Conservation (phyloP, 2,797 vertebrate genomes). For the Margarornis squamiger region DNA sequence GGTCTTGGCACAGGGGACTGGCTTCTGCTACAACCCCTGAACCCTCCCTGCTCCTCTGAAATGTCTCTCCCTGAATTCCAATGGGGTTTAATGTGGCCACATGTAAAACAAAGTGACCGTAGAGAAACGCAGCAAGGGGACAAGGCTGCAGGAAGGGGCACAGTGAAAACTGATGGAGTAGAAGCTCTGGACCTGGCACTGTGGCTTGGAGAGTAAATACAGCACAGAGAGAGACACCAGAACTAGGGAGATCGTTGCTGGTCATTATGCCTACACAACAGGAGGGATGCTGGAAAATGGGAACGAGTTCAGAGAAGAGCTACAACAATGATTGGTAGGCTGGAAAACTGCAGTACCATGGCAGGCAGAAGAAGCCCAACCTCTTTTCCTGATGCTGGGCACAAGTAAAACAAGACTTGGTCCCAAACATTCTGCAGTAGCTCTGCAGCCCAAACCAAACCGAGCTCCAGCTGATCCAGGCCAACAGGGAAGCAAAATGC, state of each 20-base stretch:
- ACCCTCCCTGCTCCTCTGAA: neutral
- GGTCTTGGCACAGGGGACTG: neutral
- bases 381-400: neutral
- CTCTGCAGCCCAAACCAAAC: neutral
- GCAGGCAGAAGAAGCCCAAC: neutral
- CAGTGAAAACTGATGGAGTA: neutral
- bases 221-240: neutral
- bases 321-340: neutral
- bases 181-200: neutral
- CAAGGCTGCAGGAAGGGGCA: neutral
- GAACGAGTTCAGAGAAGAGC: neutral
- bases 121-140: neutral
- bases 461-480: neutral
- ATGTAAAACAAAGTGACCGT: fast-evolving
- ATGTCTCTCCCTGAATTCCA: neutral
- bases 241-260: neutral
- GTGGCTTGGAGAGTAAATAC: neutral
- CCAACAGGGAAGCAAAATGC: neutral
- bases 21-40: neutral
- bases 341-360: neutral
- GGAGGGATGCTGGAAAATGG: neutral
- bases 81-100: fast-evolving
- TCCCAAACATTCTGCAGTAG: neutral
- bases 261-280: neutral
- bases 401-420: neutral